These are phyloP conservation scores for Ceyx margarethae DNA, from an alignment of 2,113 vertebrate species.

Conservation along the genomic window DNA sequence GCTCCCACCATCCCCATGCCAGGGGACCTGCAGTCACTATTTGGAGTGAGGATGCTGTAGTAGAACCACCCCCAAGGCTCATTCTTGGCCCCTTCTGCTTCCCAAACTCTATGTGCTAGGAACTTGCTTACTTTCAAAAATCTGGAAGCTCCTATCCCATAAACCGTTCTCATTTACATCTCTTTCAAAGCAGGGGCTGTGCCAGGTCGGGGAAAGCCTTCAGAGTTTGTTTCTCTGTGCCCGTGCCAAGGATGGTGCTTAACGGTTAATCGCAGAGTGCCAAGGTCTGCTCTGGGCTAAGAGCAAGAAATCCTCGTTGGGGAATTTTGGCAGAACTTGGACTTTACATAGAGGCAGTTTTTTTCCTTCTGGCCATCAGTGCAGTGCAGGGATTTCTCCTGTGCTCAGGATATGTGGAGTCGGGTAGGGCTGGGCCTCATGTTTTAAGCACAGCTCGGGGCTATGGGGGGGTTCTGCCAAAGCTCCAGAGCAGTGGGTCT, in stretches of 20 bases:
- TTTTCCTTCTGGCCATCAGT: background rate
- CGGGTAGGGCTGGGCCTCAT: background rate
- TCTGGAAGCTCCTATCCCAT: background rate
- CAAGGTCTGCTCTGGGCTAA: background rate
- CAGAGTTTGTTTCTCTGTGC: background rate
- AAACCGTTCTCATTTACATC: background rate
- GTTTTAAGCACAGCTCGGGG: accelerated
- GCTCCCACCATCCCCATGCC: background rate
- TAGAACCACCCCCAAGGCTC: background rate
- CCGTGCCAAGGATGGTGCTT: background rate
- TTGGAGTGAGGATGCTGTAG: background rate
- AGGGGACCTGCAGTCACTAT: accelerated
- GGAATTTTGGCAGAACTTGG: background rate
- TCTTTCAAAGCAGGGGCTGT: background rate
- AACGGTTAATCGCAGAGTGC: background rate
- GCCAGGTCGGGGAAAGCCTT: background rate
- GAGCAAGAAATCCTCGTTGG: background rate
- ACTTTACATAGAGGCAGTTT: background rate
- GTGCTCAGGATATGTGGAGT: background rate
- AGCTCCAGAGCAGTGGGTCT: background rate
- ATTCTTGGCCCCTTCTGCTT: accelerated
- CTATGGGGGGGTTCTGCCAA: background rate
- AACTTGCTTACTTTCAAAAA: background rate
- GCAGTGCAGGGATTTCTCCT: background rate
- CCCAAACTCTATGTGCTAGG: background rate